Evolutionary conservation across 1,140 invertebrate genomes (phyloP), one percentile per base, ranked within the genome.

Genomic region (Tetramorium simillimum): DNA sequence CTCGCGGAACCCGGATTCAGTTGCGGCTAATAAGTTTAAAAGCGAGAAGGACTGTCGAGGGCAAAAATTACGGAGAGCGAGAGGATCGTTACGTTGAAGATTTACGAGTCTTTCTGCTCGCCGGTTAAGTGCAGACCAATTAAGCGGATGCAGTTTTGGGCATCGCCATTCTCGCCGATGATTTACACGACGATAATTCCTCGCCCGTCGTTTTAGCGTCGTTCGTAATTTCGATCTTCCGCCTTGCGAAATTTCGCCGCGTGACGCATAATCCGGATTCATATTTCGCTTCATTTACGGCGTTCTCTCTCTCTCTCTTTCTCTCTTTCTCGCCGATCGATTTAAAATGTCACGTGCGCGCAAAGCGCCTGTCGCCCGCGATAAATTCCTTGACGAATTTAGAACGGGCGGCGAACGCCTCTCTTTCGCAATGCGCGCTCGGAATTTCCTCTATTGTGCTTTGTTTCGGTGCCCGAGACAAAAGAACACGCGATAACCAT

Each of bases 401-500:
- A 7, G 51, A 56, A 49, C 24, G 18, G 14, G 24, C 40, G 37
- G 46, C 60, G 21, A 28, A 33, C 33, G 5, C n/a, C n/a, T 49
- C 46, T 46, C 18, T 37, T 56, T 72, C 49, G n/a, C 16, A 69
- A 69, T 56, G 10, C 40, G 51, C 51, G 3, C 40, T 37, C 33
- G 56, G 40, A 58, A 60, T 82, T 82, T 73, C 46, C 24, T 46
- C 80, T 75, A 84, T 75, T 75, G 69, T 84, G 80, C 80, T 84
- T 84, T 84, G 80, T 84, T 84, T 84, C 56, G 46, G 24, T 18
- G 51, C 14, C 18, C 14, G 65, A 62, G 53, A 73, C 80, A 85
- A 77, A 65, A 67, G 56, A 77, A 62, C 53, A 40, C 76, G 72
- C 72, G 70, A 72, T 51, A 67, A 88, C 21, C 70, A 93, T 92